phyloP scores from a whole-genome alignment of 2,797 vertebrate genomes.

The Bradypodion ventrale region DNA sequence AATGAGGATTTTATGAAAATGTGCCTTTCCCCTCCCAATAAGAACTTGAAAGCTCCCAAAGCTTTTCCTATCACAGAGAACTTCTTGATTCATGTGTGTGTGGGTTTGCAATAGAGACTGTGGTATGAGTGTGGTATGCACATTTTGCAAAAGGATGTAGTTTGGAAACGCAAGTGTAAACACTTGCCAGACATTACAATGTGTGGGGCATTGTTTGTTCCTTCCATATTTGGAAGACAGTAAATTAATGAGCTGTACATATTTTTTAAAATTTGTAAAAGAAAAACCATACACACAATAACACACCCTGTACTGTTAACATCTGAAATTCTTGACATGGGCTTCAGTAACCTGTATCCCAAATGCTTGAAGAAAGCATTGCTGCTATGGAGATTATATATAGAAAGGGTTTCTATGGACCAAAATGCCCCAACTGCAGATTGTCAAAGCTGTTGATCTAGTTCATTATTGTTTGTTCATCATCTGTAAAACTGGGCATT shows the following conservation, averaged over 20 bases:
- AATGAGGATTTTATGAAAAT: constrained; percentile 73
- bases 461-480: constrained; percentile 68
- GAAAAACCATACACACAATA: constrained; percentile 68
- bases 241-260: constrained; percentile 74
- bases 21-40: constrained; percentile 79
- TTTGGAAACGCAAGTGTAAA: constrained; percentile 76
- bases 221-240: constrained; percentile 85
- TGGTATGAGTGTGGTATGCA: constrained; percentile 71
- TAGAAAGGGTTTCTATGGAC: constrained; percentile 86
- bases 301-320: constrained; percentile 61
- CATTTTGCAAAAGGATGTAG: constrained; percentile 71
- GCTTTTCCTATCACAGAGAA: constrained; percentile 74
- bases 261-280: constrained; percentile 72
- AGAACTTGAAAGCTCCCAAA: constrained; percentile 80
- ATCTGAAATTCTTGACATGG: constrained; percentile 77
- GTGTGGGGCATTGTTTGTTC: constrained; percentile 83
- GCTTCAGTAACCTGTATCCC: constrained; percentile 77
- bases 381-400: constrained; percentile 81
- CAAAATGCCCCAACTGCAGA: constrained; percentile 82
- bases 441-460: constrained; percentile 81
- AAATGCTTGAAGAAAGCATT: constrained; percentile 85
- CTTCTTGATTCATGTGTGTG: constrained; percentile 64
- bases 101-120: constrained; percentile 75
- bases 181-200: constrained; percentile 79
- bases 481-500: constrained; percentile 81